Conservation (phyloP, 2,797 vertebrate species). For the Sebastes hubbsi region DNA sequence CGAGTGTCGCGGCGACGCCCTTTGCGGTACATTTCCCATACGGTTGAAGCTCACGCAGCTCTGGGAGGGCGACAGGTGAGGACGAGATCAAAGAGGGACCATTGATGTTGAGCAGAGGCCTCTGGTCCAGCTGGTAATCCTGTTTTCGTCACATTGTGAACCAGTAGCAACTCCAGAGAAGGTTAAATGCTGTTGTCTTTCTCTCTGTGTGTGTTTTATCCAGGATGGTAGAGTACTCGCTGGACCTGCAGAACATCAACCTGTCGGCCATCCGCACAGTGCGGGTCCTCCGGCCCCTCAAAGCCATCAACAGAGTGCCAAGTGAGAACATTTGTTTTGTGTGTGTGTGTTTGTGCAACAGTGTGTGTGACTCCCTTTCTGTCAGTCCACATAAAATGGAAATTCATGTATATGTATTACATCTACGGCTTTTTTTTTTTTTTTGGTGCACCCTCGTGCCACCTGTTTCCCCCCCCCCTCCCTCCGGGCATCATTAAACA, state of each 20-base stretch:
- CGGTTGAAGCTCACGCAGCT: neutral
- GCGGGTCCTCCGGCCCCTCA: conserved; percentile 94
- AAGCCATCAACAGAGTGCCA: conserved; percentile 98
- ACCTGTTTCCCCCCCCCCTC: conserved; percentile 19
- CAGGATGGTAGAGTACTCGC: conserved; percentile 98
- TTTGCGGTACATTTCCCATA: neutral
- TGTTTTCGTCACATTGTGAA: conserved; percentile 2
- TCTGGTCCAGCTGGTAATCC: neutral
- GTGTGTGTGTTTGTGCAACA: neutral
- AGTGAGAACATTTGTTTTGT: conserved; percentile 85
- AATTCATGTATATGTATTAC: conserved; percentile 42
- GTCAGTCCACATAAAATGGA: conserved; percentile 35
- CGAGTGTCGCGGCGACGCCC: neutral
- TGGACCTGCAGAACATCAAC: conserved; percentile 99
- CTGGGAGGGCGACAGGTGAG: conserved; percentile 2
- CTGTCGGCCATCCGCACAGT: conserved; percentile 97
- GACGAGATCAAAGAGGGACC: conserved; percentile 22
- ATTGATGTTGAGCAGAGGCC: conserved; percentile 1
- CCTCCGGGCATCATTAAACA: conserved; percentile 53
- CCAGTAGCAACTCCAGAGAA: neutral
- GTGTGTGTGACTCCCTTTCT: neutral
- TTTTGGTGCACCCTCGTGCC: neutral
- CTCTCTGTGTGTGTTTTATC: conserved; percentile 12
- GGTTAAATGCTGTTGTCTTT: neutral
- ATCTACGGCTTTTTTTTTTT: conserved; percentile 18